phyloP scores from a whole-genome alignment of 2,113 vertebrate genomes.

The Melanotaenia duboulayi region DNA sequence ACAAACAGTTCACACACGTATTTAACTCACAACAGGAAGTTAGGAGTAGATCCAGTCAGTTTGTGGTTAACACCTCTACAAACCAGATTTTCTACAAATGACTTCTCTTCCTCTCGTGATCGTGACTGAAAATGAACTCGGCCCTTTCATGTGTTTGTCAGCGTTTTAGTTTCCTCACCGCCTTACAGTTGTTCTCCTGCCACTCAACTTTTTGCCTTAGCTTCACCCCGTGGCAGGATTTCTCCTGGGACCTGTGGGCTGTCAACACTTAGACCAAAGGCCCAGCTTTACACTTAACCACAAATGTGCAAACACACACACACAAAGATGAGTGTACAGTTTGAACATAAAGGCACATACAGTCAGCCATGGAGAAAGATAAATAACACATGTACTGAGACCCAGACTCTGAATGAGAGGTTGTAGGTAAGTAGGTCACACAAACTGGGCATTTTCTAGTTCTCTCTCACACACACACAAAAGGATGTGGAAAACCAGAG shows the following conservation, averaged over 20 bases:
- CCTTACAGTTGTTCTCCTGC: conserved; percentile 27
- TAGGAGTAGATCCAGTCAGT: conserved; percentile 25
- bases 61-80: conserved; percentile 31
- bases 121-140: conserved; percentile 4
- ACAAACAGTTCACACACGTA: too few relatives aligned
- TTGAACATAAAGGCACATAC: conserved; percentile 27
- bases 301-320: conserved; percentile 16
- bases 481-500: conserved; percentile 35
- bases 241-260: conserved; percentile 51
- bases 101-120: background rate
- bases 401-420: background rate
- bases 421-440: conserved; percentile 16
- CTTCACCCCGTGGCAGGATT: conserved; percentile 41
- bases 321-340: background rate
- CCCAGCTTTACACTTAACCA: conserved; percentile 20
- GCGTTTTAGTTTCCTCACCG: conserved; percentile 8
- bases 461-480: conserved; percentile 18
- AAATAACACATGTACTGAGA: conserved; percentile 32
- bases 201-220: conserved; percentile 44
- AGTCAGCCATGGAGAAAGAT: conserved; percentile 22
- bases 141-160: background rate
- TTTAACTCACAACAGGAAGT: too few relatives aligned
- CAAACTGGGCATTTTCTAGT: background rate
- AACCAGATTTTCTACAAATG: background rate
- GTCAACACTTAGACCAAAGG: conserved; percentile 43